Base-by-base conservation (phyloP, 2,113 vertebrate species). In the Rafetus swinhoei region DNA sequence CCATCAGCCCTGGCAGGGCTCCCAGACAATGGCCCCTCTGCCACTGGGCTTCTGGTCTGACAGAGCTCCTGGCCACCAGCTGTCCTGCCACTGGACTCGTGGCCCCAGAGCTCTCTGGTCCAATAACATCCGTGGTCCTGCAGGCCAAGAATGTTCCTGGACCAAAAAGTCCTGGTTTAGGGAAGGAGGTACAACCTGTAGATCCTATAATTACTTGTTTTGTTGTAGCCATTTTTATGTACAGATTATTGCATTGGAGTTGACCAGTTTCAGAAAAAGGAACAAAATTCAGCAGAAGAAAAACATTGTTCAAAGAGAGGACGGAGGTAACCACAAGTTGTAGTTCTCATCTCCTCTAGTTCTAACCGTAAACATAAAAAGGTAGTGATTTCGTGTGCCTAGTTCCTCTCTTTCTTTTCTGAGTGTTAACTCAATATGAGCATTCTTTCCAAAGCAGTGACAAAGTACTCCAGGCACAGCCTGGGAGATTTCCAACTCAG, bases 261-360 rank as follows among this genome's bases (percentile, higher is more conserved):
- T 35, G 39, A 24, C 22, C 11, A 74, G n/a, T 74, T 74, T 8
- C 10, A 39, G 69, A 24, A n/a, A 74, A 79, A 5, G 60, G 19
- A 81, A 22, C 3, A 69, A 82, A 86, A 55, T 81, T 87, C 6
- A 62, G 9, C 2, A 29, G 8, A 27, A 81, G 74, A 45, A 81
- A 15, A 52, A 35, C 0, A 1, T 0, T 19, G n/a, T 5, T 45
- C 79, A 84, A 69, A 53, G 5, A 39, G 24, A 2, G 39, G 39
- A 45, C 39, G 39, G 39, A 45, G 81, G 8, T 82, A 5, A 16
- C 57, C 50, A 57, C 3, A 76, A 35, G 89, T 91, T 84, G 12
- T 2, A 81, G 22, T 13, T 5, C 15, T 45, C 39, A 77, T 39
- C 35, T 15, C 85, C 24, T 92, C 15, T 45, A 52, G 87, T 13